Evolutionary conservation across 2,113 vertebrate species (phyloP).

Genomic region (Ammospiza nelsoni): DNA sequence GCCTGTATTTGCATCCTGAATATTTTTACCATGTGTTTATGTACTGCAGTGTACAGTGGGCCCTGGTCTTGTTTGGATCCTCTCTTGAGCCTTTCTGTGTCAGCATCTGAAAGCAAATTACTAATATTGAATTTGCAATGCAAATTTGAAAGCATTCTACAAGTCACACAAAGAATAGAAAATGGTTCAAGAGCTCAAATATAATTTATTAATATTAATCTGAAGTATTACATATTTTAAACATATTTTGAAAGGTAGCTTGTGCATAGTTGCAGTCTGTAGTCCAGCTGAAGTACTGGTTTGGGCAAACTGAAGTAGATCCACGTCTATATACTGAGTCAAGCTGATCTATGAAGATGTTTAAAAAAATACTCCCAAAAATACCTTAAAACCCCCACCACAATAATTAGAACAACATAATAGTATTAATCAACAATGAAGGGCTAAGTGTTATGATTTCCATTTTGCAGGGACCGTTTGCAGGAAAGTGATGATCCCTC

Average conservation of each 20-base stretch:
- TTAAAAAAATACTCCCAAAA: not conserved
- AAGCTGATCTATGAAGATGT: not conserved
- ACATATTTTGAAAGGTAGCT: not conserved
- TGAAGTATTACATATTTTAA: not conserved
- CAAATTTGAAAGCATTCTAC: not conserved
- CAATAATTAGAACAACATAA: not conserved
- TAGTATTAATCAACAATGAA: not conserved
- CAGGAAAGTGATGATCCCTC: not conserved
- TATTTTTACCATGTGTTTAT: not conserved
- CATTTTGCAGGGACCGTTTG: not conserved
- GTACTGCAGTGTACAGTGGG: not conserved
- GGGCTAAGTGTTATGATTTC: not conserved
- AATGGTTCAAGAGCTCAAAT: not conserved
- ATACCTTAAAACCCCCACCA: not conserved
- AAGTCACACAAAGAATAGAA: not conserved
- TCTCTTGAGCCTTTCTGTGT: not conserved
- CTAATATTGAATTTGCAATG: not conserved
- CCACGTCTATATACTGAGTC: not conserved
- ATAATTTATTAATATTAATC: not conserved
- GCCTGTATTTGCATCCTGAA: not conserved
- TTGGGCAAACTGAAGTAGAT: not conserved
- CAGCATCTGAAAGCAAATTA: not conserved
- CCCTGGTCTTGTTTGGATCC: not conserved
- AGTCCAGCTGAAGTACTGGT: not conserved
- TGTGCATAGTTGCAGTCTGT: not conserved